Evolutionary conservation across 1,140 invertebrate genomes (phyloP).

Genomic region (Caenorhabditis tropicalis): DNA sequence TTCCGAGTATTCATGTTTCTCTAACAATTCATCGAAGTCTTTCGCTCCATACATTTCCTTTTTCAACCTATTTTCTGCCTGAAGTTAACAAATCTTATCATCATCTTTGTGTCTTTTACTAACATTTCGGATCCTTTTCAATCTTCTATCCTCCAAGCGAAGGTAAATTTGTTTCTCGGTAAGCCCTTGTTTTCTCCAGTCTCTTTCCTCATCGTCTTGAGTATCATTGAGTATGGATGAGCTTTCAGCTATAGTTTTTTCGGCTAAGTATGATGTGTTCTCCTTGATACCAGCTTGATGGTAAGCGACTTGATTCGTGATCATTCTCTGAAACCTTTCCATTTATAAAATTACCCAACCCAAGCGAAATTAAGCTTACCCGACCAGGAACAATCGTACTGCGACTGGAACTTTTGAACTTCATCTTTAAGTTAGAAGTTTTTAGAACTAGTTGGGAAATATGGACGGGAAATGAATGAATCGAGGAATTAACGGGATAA

Average conservation of each 20-base stretch:
- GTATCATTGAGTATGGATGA: background rate
- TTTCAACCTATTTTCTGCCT: background rate
- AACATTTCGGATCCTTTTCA: background rate
- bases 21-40: background rate
- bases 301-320: background rate
- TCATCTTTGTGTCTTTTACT: too few species aligned
- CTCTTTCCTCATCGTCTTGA: background rate
- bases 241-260: background rate
- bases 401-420: background rate
- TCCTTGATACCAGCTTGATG: background rate
- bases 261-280: background rate
- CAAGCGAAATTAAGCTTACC: background rate
- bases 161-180: background rate
- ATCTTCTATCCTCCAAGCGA: background rate
- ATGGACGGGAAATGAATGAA: too few species aligned
- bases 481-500: too few species aligned
- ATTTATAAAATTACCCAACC: background rate
- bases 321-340: background rate
- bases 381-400: constrained; percentile 16
- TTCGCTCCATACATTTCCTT: background rate
- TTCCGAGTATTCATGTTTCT: background rate
- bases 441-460: too few species aligned
- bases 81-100: background rate
- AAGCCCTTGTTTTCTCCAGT: background rate
- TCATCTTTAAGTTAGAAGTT: background rate